Evolutionary conservation across 2,797 vertebrate genomes (phyloP).

Genomic region (Oryzias dopingdopingensis): DNA sequence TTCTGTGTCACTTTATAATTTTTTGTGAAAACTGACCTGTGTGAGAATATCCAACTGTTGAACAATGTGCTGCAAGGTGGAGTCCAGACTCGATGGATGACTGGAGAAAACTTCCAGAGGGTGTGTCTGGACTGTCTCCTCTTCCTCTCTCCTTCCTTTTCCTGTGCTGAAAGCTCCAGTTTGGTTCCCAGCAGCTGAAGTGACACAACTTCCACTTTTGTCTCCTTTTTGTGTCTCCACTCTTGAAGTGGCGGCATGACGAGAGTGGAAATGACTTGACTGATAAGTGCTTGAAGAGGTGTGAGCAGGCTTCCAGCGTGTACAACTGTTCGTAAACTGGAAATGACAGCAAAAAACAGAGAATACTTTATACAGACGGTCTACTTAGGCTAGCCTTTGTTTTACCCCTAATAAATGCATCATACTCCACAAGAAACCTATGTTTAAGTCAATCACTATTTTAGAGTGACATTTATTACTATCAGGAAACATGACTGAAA

Average conservation of each 20-base stretch:
- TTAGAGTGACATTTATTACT: too few species aligned
- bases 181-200: slow-evolving; percentile 12
- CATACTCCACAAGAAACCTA: too few species aligned
- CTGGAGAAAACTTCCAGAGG: slow-evolving; percentile 57
- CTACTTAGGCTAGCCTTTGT: neutral
- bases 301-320: slow-evolving; percentile 9
- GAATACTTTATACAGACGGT: too few species aligned
- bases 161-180: neutral
- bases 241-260: slow-evolving; percentile 33
- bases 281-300: slow-evolving; percentile 3
- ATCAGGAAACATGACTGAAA: too few species aligned
- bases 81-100: slow-evolving; percentile 68
- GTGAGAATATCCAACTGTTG: slow-evolving; percentile 88
- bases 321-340: slow-evolving; percentile 24
- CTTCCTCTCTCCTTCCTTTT: slow-evolving; percentile 37
- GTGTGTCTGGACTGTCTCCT: slow-evolving; percentile 45
- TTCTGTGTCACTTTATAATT: too few species aligned
- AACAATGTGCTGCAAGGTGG: slow-evolving; percentile 83
- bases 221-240: slow-evolving; percentile 30
- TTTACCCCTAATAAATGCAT: neutral
- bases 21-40: slow-evolving; percentile 72
- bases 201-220: slow-evolving; percentile 4
- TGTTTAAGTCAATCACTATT: too few species aligned
- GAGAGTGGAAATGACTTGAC: slow-evolving; percentile 30
- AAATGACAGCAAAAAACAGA: slow-evolving; percentile 16